Percentiles rank a stretch among this genome's conserved stretches.
Conservation (phyloP, 2,888 invertebrate species). For the Cosmia trapezina region DNA sequence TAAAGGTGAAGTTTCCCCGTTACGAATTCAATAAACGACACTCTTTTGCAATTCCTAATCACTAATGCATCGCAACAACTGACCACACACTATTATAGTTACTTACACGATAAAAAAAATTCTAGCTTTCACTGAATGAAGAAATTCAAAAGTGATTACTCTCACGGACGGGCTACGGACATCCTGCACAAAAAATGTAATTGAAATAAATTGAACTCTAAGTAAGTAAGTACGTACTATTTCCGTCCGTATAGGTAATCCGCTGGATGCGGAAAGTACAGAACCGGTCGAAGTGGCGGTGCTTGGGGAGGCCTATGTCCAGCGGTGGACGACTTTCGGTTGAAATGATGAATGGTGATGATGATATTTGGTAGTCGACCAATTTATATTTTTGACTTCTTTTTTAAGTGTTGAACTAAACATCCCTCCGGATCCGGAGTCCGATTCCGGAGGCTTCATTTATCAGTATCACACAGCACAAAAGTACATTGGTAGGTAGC, state of each 20-base stretch:
- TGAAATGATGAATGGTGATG: too few relatives aligned
- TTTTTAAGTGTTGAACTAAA: neutral
- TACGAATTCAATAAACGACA: neutral
- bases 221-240: too few relatives aligned
- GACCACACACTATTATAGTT: too few relatives aligned
- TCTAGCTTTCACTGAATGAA: conserved; percentile 79
- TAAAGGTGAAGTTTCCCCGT: too few relatives aligned
- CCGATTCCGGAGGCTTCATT: conserved; percentile 3
- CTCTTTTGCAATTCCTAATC: conserved; percentile 5
- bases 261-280: too few relatives aligned
- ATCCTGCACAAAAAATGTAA: conserved; percentile 83
- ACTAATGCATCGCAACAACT: too few relatives aligned
- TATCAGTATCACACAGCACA: neutral
- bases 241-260: too few relatives aligned
- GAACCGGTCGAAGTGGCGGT: too few relatives aligned
- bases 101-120: conserved; percentile 59
- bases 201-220: too few relatives aligned
- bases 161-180: conserved; percentile 70
- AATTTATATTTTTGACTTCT: neutral
- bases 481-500: neutral
- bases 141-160: conserved; percentile 79
- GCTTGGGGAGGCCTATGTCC: too few relatives aligned
- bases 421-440: neutral
- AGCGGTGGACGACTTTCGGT: too few relatives aligned
- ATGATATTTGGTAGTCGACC: neutral